Conservation (phyloP, 2,888 invertebrate genomes). For the Aspidapion aeneum region DNA sequence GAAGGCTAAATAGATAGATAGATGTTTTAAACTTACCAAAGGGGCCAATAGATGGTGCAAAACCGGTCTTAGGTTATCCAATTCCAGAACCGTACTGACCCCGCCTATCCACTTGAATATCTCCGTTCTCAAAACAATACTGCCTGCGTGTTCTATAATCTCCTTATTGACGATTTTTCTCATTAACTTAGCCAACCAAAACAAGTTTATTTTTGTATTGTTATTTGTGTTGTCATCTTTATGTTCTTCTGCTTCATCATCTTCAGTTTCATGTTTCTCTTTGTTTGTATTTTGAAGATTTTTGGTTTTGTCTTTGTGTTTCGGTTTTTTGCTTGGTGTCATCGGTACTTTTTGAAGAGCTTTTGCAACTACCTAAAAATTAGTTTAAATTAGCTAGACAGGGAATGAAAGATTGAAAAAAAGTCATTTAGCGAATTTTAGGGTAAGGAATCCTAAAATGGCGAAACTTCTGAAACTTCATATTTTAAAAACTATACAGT, state of each 20-base stretch:
- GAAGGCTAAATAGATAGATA: too few species aligned
- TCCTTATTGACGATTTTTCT: conserved; percentile 76
- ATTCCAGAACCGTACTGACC: conserved; percentile 60
- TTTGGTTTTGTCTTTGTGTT: conserved; percentile 33
- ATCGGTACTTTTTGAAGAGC: conserved; percentile 56
- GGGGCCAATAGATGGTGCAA: conserved; percentile 69
- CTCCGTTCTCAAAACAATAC: conserved; percentile 66
- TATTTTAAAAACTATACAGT: too few species aligned
- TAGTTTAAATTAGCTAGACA: too few species aligned
- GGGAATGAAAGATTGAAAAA: too few species aligned
- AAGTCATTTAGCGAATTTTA: too few species aligned
- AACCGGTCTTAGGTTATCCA: conserved; percentile 55
- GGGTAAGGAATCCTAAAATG: too few species aligned
- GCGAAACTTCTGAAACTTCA: too few species aligned
- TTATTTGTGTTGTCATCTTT: conserved; percentile 30
- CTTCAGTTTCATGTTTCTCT: not conserved
- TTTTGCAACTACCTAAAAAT: conserved; percentile 66
- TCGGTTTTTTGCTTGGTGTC: too few species aligned
- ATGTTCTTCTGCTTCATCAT: too few species aligned
- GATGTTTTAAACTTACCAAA: conserved; percentile 58
- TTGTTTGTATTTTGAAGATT: not conserved
- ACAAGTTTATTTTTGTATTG: conserved; percentile 56
- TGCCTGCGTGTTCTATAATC: conserved; percentile 66
- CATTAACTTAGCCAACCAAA: conserved; percentile 73
- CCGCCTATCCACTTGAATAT: conserved; percentile 84